Conservation (phyloP, 2,797 vertebrate species). For the Oryzias sinensis region DNA sequence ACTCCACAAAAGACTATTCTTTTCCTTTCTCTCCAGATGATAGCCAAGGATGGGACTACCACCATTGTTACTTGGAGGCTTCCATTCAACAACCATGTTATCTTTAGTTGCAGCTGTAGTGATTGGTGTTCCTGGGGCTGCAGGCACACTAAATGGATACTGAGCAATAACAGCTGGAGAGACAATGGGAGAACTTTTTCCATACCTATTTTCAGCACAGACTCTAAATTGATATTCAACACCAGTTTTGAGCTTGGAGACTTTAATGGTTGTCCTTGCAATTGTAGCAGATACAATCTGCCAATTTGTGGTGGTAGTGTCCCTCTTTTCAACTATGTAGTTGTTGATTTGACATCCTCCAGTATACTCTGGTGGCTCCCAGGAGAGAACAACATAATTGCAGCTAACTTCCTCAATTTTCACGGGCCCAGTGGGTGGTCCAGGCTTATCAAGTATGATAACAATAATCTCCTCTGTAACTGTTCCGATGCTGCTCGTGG, state of each 20-base stretch:
- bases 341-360: conserved; percentile 98
- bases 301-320: conserved; percentile 94
- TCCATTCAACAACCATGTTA: conserved; percentile 94
- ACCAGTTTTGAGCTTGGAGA: conserved; percentile 91
- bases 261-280: conserved; percentile 96
- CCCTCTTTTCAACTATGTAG: conserved; percentile 97
- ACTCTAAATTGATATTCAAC: conserved; percentile 97
- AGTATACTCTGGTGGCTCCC: conserved; percentile 92
- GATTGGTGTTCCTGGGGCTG: conserved; percentile 88
- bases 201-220: conserved; percentile 96
- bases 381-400: conserved; percentile 87
- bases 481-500: conserved; percentile 85
- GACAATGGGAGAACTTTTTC: conserved; percentile 88
- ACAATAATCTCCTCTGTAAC: conserved; percentile 86
- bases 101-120: conserved; percentile 89
- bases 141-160: conserved; percentile 92
- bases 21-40: conserved; percentile 96
- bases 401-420: conserved; percentile 95
- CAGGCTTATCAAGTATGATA: conserved; percentile 94
- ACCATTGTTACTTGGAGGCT: conserved; percentile 90
- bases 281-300: conserved; percentile 96
- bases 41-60: conserved; percentile 93
- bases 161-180: conserved; percentile 87
- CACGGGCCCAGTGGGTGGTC: conserved; percentile 91
- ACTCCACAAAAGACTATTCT: conserved; percentile 95